These are phyloP conservation scores for Amphiprion ocellaris DNA, from an alignment of 2,113 vertebrate genomes.

Conservation along the genomic window DNA sequence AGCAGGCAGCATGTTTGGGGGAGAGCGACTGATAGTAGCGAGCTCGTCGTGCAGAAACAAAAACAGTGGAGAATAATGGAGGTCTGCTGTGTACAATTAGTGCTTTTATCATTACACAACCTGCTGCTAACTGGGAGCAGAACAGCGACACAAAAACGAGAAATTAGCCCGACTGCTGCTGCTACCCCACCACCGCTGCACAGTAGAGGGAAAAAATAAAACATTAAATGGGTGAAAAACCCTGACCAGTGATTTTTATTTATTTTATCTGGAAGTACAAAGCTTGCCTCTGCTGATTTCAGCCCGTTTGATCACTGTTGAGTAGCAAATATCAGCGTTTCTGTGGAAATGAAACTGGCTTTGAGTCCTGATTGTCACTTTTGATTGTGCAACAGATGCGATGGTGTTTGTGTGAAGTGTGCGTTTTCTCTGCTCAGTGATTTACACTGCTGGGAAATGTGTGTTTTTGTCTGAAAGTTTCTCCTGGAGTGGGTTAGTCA, in stretches of 20 bases:
- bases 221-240: neutral
- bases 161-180: conserved; percentile 7
- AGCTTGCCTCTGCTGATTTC: conserved; percentile 20
- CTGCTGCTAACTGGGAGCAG: conserved; percentile 40
- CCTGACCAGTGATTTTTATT: neutral
- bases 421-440: neutral
- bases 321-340: conserved; percentile 8
- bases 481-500: neutral
- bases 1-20: conserved; percentile 41
- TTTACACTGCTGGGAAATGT: neutral
- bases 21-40: conserved; percentile 9
- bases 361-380: conserved; percentile 28
- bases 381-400: conserved; percentile 5
- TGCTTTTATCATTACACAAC: conserved; percentile 44
- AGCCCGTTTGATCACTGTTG: conserved; percentile 15
- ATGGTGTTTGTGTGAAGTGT: conserved; percentile 11
- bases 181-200: neutral
- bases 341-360: conserved; percentile 30
- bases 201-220: neutral
- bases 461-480: neutral
- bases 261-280: neutral
- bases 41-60: conserved; percentile 13
- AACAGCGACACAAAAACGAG: neutral
- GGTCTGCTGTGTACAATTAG: conserved; percentile 55
- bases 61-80: conserved; percentile 40